Base-by-base conservation (phyloP, 2,888 invertebrate species). In the Habroteleia sp. region DNA sequence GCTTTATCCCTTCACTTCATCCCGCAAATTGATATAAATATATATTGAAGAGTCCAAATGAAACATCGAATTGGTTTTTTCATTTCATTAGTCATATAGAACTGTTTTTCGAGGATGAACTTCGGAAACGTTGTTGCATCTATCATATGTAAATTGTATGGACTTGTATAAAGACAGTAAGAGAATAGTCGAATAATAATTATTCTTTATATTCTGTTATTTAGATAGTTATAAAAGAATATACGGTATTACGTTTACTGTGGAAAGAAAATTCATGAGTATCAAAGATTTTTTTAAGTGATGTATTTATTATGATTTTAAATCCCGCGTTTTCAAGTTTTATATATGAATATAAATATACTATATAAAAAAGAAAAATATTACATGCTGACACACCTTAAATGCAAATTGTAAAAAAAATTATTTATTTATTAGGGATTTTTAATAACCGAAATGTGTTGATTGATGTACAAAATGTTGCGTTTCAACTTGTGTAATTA, bases 61-160 rank as follows among this genome's bases (percentile, higher is more conserved):
- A 48, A 8, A 73, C 65, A 65, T 58, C 65, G 65, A 65, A 58
- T 65, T 25, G 35, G 35, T 33, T 23, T 11, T 44, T 25, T 41
- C 14, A 8, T 44, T 54, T 41, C 52, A 52, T 65, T 60, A 46
- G 58, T 72, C 39, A 41, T 16, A 13, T 39, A 72, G 13, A 54
- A 58, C 52, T 60, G 60, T 66, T 73, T 73, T 66, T 73, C 73
- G 65, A 65, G 65, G 65, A 73, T 66, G 60, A 73, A 73, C 73
- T 73, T 65, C 65, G 72, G 72, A 73, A 73, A 65, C 58, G 62
- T 62, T 50, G 62, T 71, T 58, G 35, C 72, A 63, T 72, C 71
- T 56, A 6, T 71, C 62, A 35, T n/a, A n/a, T n/a, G n/a, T 14
- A 42, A 60, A 69, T 69, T 68, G n/a, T 48, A 58, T 25, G 10